Evolutionary conservation across 2,797 vertebrate species (phyloP).

Genomic region (Benthosema pterotum): DNA sequence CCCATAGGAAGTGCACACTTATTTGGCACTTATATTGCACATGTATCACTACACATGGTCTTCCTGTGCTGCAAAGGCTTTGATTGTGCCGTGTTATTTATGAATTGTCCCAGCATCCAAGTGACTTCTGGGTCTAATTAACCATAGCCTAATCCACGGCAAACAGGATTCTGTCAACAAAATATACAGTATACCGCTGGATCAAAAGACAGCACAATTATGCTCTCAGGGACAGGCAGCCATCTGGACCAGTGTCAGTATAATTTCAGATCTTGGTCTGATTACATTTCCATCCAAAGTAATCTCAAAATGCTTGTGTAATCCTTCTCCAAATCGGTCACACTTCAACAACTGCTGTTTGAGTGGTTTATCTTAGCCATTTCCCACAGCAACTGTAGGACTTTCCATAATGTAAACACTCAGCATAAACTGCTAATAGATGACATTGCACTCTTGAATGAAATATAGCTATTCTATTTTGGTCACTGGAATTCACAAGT

Average conservation of each 20-base stretch:
- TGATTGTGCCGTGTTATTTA: constrained; percentile 63
- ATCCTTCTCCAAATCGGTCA: neutral
- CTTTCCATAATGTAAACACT: too few relatives aligned
- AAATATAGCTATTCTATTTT: too few relatives aligned
- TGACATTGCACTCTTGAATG: too few relatives aligned
- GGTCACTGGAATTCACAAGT: too few relatives aligned
- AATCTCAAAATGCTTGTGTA: constrained; percentile 19
- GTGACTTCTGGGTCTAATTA: constrained; percentile 64
- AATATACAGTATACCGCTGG: constrained; percentile 35
- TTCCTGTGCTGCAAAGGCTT: constrained; percentile 48
- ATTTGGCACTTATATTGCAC: constrained; percentile 33
- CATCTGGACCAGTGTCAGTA: constrained; percentile 27
- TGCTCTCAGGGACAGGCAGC: constrained; percentile 31
- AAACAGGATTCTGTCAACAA: constrained; percentile 48
- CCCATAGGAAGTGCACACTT: constrained; percentile 28
- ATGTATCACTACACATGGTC: constrained; percentile 46
- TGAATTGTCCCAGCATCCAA: constrained; percentile 50
- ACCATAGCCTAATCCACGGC: constrained; percentile 47
- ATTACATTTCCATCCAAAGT: constrained; percentile 18
- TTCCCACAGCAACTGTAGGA: too few relatives aligned
- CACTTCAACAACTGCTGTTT: constrained; percentile 12
- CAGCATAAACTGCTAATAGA: too few relatives aligned
- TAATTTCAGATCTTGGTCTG: constrained; percentile 13
- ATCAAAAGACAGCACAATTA: constrained; percentile 33
- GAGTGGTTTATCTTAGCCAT: neutral